Base-by-base conservation (phyloP, 2,888 invertebrate species). In the Morpho deidamia region DNA sequence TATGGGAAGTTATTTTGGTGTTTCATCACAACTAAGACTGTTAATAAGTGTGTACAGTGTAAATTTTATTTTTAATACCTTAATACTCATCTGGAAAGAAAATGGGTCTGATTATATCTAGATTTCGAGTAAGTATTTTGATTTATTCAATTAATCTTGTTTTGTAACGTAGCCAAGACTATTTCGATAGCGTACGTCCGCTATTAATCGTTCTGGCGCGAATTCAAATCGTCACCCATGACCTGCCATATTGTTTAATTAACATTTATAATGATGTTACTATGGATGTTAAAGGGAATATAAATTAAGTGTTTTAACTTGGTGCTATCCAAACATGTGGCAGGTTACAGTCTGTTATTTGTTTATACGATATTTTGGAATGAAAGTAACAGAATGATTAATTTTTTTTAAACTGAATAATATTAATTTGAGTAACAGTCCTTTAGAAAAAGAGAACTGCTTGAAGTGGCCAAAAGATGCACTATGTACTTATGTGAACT, bases 61-160 rank as follows among this genome's bases (percentile, higher is more conserved):
- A 53, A 42, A 43, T 47, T 37, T 50, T 43, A 8, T 44, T 43
- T 39, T 32, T 40, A 50, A 41, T 40, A 23, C 23, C 11, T 38
- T 49, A 44, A 43, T 52, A 55, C 41, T 37, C 45, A 37, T 43
- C 50, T 53, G 58, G 62, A 64, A 63, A 62, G 65, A 83, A 82
- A 70, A 94, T 94, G 94, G 94, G 94, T 63, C 81, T 92, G 56
- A 90, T 94, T 64, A 83, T 93, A 78, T 92, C 92, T 61, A 93
- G 92, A 88, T 92, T 94, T 85, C 91, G 93, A 78, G 94, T 94
- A 83, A 92, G 92, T 91, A 73, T 70, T 68, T 72, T 60, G 51
- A 58, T 59, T 55, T 45, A 56, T 55, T 32, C 38, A 11, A 57
- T 56, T 57, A 55, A 54, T 59, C 68, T 65, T 68, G 65, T 70